A percentile compares a stretch with the other conserved stretches of the same genome.
Conservation (phyloP, 2,113 vertebrate genomes). For the Steatornis caripensis region DNA sequence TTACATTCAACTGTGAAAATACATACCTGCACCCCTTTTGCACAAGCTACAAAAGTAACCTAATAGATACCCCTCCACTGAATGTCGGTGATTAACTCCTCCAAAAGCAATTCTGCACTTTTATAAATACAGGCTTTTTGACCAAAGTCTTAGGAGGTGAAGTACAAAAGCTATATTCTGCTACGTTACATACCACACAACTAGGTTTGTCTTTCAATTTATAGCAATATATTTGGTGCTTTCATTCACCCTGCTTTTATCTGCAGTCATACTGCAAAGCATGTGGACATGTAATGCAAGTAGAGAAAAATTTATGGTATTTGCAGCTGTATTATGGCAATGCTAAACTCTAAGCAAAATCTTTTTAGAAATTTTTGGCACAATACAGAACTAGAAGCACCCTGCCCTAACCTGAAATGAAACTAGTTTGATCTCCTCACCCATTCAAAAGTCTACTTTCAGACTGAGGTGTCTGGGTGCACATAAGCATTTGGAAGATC, state of each 20-base stretch:
- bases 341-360: background rate
- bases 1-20: background rate
- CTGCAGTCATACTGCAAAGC: background rate
- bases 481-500: background rate
- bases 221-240: background rate
- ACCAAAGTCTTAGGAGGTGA: background rate
- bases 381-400: background rate
- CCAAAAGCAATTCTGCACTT: background rate
- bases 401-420: background rate
- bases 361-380: background rate
- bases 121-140: background rate
- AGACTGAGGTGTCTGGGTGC: accelerated
- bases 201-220: background rate
- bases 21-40: background rate
- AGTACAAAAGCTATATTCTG: background rate
- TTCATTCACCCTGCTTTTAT: background rate
- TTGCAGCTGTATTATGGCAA: background rate
- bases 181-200: background rate
- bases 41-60: background rate
- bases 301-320: accelerated
- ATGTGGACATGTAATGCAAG: background rate
- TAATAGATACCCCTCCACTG: background rate
- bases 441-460: background rate
- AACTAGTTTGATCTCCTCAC: background rate
- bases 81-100: background rate